Base-by-base conservation (phyloP, 2,797 vertebrate species). In the Sebastes vulpes region DNA sequence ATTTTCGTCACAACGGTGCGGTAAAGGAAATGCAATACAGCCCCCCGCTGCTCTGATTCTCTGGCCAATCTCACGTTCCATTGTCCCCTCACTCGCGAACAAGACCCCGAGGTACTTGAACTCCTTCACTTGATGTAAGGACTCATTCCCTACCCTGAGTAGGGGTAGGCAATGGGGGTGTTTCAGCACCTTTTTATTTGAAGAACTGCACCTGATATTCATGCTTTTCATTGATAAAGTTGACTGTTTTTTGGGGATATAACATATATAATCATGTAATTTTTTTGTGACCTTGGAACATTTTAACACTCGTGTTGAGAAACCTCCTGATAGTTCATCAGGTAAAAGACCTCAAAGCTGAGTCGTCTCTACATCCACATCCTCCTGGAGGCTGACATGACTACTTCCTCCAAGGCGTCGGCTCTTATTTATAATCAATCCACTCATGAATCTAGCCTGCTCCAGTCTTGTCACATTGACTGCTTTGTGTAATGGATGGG, bases 401-500 rank as follows among this genome's bases (percentile, higher is more conserved):
- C 77, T 31, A 4, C 56, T 66, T 69, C 25, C 61, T 25, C 65
- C 16, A 8, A 64, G 25, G 58, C 21, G 11, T 50, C n/a, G 32
- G 23, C 11, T 53, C 1, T 8, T 18, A 28, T 68, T 74, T 53
- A 59, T 31, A 1, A 6, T 86, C 68, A 31, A 25, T 79, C 28
- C 29, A 2, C n/a, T 31, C 16, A 16, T 56, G 73, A 78, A 18
- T 52, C 42, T 3, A 48, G 21, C 4, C 35, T 0, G 18, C 9
- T 77, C n/a, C 56, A 3, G 25, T 65, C 9, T 7, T 10, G 72
- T 65, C 71, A 12, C 58, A 16, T 61, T 3, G 71, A 23, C 75
- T 31, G 72, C 68, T 65, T 21, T 6, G 18, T 52, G 16, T 75
- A 82, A 84, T 29, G 61, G 72, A 87, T 77, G 60, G 46, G 48